Evolutionary conservation across 2,888 invertebrate species (phyloP), one percentile per base, ranked within the genome.

Genomic region (Heliconius charithonia): DNA sequence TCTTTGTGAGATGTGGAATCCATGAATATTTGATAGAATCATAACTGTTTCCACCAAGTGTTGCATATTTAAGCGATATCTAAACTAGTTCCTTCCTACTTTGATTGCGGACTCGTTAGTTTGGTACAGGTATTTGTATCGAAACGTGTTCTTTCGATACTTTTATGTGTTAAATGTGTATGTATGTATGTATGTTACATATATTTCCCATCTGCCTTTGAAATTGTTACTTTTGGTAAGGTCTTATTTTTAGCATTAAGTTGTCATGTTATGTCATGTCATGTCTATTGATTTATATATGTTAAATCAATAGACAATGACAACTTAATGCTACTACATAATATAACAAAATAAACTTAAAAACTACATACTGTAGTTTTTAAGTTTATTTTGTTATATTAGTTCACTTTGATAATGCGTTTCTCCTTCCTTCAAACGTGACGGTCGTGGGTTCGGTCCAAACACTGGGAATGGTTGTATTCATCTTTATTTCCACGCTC

Each of bases 31-130:
- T 77, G 59, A 72, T 59, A 25, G n/a, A 13, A n/a, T 59, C 59
- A 37, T 72, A 76, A 76, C 76, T 67, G 76, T 76, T 67, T 62
- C 22, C 45, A 62, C 63, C 41, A 41, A 59, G 69, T 62, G 41
- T 67, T 62, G 76, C 76, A 76, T 76, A 69, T 56, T 76, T 70
- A 67, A 76, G 29, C 59, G 76, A 76, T 69, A 76, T 69, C 62
- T 37, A 70, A 76, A 76, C 76, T 69, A 76, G 76, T 76, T 76
- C 62, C 66, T 74, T 72, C 63, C 37, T 74, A 74, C 59, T 45
- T 32, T 78, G 73, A 79, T 77, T 73, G 73, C 51, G 29, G 67
- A 67, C 73, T 77, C 62, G 76, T 70, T 76, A 56, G 56, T 72
- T 59, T n/a, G 12, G 29, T 37, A 67, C 75, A 37, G 29, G 67